Base-by-base conservation (phyloP, 1,140 invertebrate genomes). In the Callitettix versicolor region DNA sequence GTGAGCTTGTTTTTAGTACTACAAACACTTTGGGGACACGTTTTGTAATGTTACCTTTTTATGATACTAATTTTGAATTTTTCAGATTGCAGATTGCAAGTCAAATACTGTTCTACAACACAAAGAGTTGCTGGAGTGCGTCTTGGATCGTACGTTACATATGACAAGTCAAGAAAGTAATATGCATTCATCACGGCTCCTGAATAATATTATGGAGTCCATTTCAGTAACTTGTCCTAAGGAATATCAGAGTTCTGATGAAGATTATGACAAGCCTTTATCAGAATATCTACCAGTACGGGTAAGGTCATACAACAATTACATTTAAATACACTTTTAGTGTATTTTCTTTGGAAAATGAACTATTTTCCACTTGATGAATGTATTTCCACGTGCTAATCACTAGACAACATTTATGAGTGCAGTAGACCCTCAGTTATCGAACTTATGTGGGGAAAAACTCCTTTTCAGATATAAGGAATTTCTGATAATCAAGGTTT, bases 241-340 rank as follows among this genome's bases (percentile, higher is more conserved):
- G n/a, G 81, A 88, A 52, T 81, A 77, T 64, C 72, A 74, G 40
- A 83, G 79, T 64, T 76, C 76, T 1, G 67, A 77, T 5, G 70
- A 77, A 11, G 75, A 81, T 52, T 82, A 79, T 58, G 77, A 84
- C 47, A 72, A 76, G 47, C 78, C 79, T 1, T 71, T 86, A 1
- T 72, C 76, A 38, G 78, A 87, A 47, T 88, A 84, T 73, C 71
- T 91, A 9, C 80, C 88, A 3, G 79, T 92, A 15, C 67, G 75
- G 64, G 79, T 83, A 70, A 69, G 68, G 56, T 30, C 3, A 30
- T 30, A 9, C 9, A 30, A 30, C 26, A 30, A 30, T 4, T 4
- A 30, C 26, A 30, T 30, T n/a, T n/a, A n/a, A n/a, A 34, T 34
- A 7, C 14, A 7, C n/a, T n/a, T n/a, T n/a, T n/a, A n/a, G n/a